Conservation (phyloP, 2,888 invertebrate species). For the Gymnocheta viridis region DNA sequence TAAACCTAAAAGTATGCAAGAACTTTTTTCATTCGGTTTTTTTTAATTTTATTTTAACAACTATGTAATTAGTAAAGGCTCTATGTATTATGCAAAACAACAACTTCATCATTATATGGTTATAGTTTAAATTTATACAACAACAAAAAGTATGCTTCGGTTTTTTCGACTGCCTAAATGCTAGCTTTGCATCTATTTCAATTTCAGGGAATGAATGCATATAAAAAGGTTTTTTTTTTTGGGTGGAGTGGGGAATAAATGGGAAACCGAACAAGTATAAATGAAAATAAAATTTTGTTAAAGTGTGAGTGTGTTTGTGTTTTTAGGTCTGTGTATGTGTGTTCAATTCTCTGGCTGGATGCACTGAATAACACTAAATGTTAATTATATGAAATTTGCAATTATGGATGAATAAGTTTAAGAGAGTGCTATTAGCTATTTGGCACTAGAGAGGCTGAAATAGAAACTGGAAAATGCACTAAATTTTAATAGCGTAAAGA, state of each 20-base stretch:
- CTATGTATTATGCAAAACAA: constrained; percentile 57
- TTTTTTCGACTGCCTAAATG: constrained; percentile 20
- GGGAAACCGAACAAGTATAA: constrained; percentile 43
- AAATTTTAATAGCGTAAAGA: background rate
- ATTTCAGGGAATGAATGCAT: constrained; percentile 22
- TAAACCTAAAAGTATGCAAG: constrained; percentile 61
- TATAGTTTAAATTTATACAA: constrained; percentile 40
- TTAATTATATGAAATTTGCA: constrained; percentile 66
- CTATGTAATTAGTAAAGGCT: constrained; percentile 64
- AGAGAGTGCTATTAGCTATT: constrained; percentile 10
- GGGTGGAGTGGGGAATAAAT: background rate
- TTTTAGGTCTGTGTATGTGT: background rate
- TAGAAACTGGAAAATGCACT: background rate
- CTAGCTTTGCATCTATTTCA: constrained; percentile 4
- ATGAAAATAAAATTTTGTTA: constrained; percentile 44
- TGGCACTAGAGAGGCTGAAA: background rate
- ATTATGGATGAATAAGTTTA: constrained; percentile 67
- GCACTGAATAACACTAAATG: constrained; percentile 67
- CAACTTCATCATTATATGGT: constrained; percentile 56
- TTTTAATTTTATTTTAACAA: constrained; percentile 52
- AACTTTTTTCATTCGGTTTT: constrained; percentile 31
- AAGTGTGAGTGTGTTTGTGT: background rate
- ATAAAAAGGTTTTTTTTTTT: constrained; percentile 4
- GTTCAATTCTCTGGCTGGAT: constrained; percentile 38
- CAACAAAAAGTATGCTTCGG: background rate